Base-by-base conservation (phyloP, 2,113 vertebrate species). In the Triplophysa tibetana region DNA sequence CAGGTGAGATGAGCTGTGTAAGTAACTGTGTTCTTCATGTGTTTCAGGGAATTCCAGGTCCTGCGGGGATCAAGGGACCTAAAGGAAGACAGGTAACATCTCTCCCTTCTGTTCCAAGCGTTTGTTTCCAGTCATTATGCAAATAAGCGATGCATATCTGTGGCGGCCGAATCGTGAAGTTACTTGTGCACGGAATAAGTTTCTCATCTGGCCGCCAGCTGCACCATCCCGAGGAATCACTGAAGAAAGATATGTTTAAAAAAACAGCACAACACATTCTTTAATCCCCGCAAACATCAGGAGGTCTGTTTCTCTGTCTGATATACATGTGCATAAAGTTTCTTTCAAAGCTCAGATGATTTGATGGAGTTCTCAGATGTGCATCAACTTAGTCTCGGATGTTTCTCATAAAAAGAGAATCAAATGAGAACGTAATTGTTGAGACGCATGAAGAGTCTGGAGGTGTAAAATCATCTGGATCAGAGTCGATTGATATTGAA, bases 41-140 rank as follows among this genome's bases (percentile, higher is more conserved):
- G 74, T 88, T 88, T 9, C 76, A 99, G 98, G 98, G 98, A 17
- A 86, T 92, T 88, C 93, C 91, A 83, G 97, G 98, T 70, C 88
- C 94, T 29, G 85, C 78, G 86, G 97, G 98, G 84, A 97, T 93
- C 88, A 94, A 88, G 81, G 98, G 98, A 14, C 91, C 89, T 66
- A 99, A 96, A 89, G 98, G 98, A 81, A 94, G 94, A 93, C 94
- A 91, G 87, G 97, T 99, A 95, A 92, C 77, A 21, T 9, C 6
- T 8, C 24, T 10, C 52, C 2, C 48, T n/a, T 73, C 29, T 12
- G 50, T 64, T 19, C 7, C 63, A 26, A 64, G 43, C 60, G 12
- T 60, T 17, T 19, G 4, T 41, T 16, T 11, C 6, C 1, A 29
- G 11, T 21, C 13, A n/a, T 60, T 43, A 58, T 64, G 43, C 45